These are phyloP conservation scores for Psilopsiagon aurifrons DNA, from an alignment of 2,113 vertebrate genomes.

Conservation along the genomic window DNA sequence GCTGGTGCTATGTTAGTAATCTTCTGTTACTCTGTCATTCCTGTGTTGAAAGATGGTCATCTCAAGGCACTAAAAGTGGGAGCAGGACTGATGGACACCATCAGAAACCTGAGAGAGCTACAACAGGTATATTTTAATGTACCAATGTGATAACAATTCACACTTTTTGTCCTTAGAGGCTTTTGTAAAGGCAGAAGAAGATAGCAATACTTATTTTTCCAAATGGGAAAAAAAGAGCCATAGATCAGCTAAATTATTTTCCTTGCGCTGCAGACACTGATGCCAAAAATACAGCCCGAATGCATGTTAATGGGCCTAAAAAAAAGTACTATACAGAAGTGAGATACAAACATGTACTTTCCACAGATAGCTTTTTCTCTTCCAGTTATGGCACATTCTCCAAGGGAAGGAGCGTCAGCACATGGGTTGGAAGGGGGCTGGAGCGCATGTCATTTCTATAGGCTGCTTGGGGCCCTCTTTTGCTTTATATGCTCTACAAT, in stretches of 20 bases:
- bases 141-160: neutral
- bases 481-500: neutral
- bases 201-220: neutral
- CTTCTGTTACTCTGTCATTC: neutral
- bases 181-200: neutral
- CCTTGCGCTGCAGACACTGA: neutral
- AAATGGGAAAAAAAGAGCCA: too few species aligned
- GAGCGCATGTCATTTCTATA: accelerated
- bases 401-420: neutral
- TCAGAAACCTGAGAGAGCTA: neutral
- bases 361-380: neutral
- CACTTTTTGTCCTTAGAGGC: neutral
- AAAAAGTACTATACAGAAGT: neutral
- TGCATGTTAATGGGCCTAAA: neutral
- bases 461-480: neutral
- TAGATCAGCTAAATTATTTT: neutral
- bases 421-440: neutral
- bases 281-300: neutral
- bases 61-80: neutral
- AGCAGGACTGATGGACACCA: neutral
- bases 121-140: neutral
- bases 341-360: neutral
- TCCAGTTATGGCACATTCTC: accelerated
- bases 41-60: neutral
- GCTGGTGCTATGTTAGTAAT: neutral